These are phyloP conservation scores for Corbicula japonica DNA, from an alignment of 2,888 invertebrate genomes.

Conservation along the genomic window DNA sequence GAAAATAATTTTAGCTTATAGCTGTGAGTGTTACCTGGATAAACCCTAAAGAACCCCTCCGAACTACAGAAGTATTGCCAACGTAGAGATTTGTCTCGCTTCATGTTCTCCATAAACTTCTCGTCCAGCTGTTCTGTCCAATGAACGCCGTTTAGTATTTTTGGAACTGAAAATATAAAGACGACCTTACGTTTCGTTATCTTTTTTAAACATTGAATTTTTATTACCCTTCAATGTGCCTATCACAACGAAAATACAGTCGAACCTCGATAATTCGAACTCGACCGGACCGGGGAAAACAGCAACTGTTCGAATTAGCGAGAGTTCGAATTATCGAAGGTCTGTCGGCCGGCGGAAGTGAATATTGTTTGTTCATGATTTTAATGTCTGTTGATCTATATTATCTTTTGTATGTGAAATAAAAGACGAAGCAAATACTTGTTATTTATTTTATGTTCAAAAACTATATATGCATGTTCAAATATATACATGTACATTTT, in stretches of 20 bases:
- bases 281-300: not conserved
- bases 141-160: slow-evolving; percentile 95
- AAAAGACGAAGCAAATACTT: no score
- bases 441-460: no score
- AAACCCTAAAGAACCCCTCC: slow-evolving; percentile 96
- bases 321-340: not conserved
- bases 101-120: slow-evolving; percentile 94
- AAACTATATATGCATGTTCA: no score
- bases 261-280: not conserved
- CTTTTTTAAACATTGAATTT: not conserved
- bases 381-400: no score
- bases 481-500: no score
- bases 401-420: no score
- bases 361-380: not conserved
- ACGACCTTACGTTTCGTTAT: not conserved
- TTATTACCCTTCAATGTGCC: not conserved
- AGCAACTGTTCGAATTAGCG: not conserved
- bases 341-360: not conserved
- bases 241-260: not conserved
- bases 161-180: slow-evolving; percentile 89
- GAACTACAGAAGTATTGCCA: slow-evolving; percentile 99
- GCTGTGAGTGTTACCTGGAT: slow-evolving; percentile 91
- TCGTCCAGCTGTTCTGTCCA: slow-evolving; percentile 96
- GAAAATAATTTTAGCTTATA: not conserved
- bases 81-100: slow-evolving; percentile 94